These are phyloP conservation scores for Hyles vespertilio DNA, from an alignment of 1,140 invertebrate species.

Conservation along the genomic window DNA sequence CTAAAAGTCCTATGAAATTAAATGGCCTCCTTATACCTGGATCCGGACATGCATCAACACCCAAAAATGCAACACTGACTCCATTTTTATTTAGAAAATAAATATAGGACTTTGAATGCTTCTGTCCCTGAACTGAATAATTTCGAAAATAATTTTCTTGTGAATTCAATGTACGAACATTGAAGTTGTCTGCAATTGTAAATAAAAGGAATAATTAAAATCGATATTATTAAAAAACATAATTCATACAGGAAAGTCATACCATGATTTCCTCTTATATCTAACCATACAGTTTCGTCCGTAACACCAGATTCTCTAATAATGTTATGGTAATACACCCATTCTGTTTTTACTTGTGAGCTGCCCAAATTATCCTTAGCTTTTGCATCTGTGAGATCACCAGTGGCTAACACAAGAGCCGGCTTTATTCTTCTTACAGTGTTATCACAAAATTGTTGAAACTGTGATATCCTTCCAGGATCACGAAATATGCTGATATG, in stretches of 20 bases:
- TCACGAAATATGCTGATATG: conserved; percentile 93
- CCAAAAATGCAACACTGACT: conserved; percentile 87
- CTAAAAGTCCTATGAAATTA: conserved; percentile 92
- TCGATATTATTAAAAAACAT: background rate
- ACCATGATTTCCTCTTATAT: conserved; percentile 97
- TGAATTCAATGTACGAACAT: conserved; percentile 82
- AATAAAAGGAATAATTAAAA: background rate
- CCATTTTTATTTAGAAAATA: conserved; percentile 78
- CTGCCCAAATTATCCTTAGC: conserved; percentile 86
- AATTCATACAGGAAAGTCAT: conserved; percentile 24
- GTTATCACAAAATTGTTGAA: conserved; percentile 87
- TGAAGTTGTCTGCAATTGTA: conserved; percentile 90
- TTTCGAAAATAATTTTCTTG: conserved; percentile 87
- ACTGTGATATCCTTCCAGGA: conserved; percentile 82
- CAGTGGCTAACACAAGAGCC: conserved; percentile 87
- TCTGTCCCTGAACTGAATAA: conserved; percentile 87
- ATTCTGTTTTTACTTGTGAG: conserved; percentile 89
- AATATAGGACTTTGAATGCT: conserved; percentile 85
- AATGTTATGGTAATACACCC: conserved; percentile 86
- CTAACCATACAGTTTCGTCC: conserved; percentile 88
- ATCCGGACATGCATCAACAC: conserved; percentile 90
- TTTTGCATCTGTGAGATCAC: conserved; percentile 95
- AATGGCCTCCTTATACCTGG: conserved; percentile 92
- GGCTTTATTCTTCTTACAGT: conserved; percentile 87
- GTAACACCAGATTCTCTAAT: conserved; percentile 82